Evolutionary conservation across 2,113 vertebrate species (phyloP).

Genomic region (Emydocephalus ijimae): DNA sequence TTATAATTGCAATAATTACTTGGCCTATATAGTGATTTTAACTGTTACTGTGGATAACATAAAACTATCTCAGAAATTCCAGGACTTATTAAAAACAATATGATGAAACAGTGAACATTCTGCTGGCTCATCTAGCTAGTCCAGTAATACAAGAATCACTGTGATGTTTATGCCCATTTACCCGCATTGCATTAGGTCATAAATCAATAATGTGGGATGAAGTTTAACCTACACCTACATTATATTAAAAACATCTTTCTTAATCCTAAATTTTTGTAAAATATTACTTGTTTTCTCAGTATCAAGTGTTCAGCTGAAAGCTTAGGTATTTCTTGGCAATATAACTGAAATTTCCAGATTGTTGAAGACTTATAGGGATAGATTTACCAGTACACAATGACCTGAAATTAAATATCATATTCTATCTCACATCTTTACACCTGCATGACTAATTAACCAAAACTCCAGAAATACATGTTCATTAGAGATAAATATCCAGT

Average conservation of each 20-base stretch:
- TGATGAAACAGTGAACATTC: neutral
- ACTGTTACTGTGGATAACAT: neutral
- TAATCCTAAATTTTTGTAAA: neutral
- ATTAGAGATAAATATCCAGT: neutral
- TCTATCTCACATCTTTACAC: neutral
- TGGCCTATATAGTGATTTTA: neutral
- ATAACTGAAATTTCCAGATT: neutral
- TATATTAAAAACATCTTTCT: neutral
- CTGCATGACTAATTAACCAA: neutral
- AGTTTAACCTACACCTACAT: neutral
- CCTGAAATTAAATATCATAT: neutral
- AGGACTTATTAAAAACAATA: neutral
- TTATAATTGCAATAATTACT: neutral
- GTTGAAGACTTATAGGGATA: neutral
- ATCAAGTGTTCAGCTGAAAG: neutral
- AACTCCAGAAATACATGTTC: rapidly evolving
- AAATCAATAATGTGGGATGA: neutral
- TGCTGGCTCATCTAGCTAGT: neutral
- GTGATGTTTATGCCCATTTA: neutral
- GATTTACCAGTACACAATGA: too few species aligned
- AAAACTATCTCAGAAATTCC: neutral
- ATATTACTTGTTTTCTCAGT: neutral
- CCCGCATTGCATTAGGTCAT: neutral
- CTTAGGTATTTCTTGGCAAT: neutral
- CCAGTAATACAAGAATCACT: neutral